Percentiles rank a stretch among this genome's conserved stretches.
Conservation (phyloP, 2,113 vertebrate species). For the Rostratula benghalensis region DNA sequence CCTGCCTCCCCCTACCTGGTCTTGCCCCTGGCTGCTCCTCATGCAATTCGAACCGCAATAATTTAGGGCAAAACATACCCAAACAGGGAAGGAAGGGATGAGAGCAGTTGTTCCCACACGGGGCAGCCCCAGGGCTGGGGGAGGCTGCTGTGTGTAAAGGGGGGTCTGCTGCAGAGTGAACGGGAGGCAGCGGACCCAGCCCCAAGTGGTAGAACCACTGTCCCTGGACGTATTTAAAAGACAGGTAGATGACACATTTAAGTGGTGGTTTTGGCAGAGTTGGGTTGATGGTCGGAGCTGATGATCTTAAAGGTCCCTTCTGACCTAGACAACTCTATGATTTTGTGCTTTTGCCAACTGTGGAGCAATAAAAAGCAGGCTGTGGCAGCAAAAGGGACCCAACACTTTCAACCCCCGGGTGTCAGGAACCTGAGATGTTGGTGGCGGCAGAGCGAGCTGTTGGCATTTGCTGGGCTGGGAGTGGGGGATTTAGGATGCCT, state of each 20-base stretch:
- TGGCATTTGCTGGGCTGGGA: background rate
- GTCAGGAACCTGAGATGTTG: background rate
- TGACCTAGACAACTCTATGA: background rate
- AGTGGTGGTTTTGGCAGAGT: background rate
- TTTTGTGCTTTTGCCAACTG: background rate
- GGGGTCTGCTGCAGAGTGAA: accelerated
- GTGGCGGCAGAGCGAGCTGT: background rate
- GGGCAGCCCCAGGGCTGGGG: background rate
- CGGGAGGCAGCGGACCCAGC: accelerated
- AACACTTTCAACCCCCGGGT: accelerated
- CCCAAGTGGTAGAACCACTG: background rate
- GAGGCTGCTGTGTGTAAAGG: background rate
- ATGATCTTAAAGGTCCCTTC: background rate
- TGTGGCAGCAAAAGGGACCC: background rate
- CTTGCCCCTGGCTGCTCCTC: background rate
- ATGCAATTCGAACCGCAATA: background rate
- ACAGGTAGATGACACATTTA: background rate
- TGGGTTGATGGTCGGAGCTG: background rate
- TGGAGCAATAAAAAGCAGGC: background rate
- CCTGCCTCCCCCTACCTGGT: too few relatives aligned
- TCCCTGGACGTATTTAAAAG: background rate
- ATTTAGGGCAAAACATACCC: background rate
- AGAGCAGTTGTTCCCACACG: background rate
- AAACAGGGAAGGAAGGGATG: background rate
- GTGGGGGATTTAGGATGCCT: background rate